Evolutionary conservation across 1,140 invertebrate genomes (phyloP).

Genomic region (Drosophila bocqueti): DNA sequence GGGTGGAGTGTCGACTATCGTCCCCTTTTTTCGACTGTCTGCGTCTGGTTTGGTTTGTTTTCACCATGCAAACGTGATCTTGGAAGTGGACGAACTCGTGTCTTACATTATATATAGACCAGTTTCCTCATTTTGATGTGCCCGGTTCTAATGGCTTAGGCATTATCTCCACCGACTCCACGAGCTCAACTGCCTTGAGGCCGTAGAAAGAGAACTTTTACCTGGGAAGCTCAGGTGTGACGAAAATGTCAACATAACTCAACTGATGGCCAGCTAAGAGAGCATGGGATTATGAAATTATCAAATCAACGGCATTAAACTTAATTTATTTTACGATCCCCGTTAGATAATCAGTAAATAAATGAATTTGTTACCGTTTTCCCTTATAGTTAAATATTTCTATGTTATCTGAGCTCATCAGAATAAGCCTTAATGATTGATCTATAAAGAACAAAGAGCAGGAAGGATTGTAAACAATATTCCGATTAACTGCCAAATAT

Average conservation of each 20-base stretch:
- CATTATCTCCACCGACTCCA: conserved; percentile 7
- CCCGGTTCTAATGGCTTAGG: conserved; percentile 52
- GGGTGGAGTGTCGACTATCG: conserved; percentile 37
- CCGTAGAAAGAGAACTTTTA: conserved; percentile 21
- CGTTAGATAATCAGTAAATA: not conserved
- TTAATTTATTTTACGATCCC: not conserved
- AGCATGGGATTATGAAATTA: conserved; percentile 26
- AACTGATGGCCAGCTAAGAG: conserved; percentile 9
- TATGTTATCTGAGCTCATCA: not conserved
- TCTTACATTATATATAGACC: conserved; percentile 68
- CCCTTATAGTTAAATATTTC: not conserved
- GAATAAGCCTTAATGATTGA: not conserved
- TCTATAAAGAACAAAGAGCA: not conserved
- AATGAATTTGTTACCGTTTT: conserved; percentile 1
- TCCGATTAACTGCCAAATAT: conserved; percentile 10
- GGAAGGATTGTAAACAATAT: not conserved
- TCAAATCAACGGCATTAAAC: conserved; percentile 26
- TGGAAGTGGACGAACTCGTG: conserved; percentile 63
- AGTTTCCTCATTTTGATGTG: conserved; percentile 67
- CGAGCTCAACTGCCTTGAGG: conserved; percentile 44
- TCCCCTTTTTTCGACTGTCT: conserved; percentile 53
- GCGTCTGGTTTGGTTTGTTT: conserved; percentile 70
- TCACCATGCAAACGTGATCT: conserved; percentile 61
- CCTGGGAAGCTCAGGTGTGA: conserved; percentile 38
- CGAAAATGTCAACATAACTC: conserved; percentile 34